phyloP scores from a whole-genome alignment of 2,113 vertebrate genomes.

The Merops nubicus region DNA sequence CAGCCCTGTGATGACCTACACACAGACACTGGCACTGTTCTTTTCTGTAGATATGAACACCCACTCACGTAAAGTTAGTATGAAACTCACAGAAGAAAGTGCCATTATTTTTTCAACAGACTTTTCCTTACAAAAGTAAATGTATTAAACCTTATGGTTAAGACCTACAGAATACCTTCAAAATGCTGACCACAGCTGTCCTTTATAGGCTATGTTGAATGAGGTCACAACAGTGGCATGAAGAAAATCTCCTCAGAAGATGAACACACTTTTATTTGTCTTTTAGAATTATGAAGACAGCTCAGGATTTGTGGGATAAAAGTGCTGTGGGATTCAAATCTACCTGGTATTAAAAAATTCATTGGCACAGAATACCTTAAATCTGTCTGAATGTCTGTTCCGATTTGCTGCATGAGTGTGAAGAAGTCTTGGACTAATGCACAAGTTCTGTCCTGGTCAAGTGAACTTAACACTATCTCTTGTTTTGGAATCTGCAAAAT shows the following conservation, averaged over 20 bases:
- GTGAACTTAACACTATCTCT: neutral
- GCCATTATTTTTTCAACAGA: neutral
- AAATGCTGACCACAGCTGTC: neutral
- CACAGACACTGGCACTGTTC: fast-evolving
- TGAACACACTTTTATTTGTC: neutral
- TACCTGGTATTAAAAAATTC: neutral
- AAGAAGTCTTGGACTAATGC: neutral
- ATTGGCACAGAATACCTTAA: neutral
- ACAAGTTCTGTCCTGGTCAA: neutral
- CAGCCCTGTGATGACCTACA: neutral
- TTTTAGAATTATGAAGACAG: neutral
- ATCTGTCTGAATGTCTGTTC: neutral
- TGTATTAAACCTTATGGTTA: neutral
- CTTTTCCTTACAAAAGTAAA: neutral
- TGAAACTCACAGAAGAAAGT: neutral
- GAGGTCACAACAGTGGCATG: neutral
- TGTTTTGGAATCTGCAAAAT: neutral
- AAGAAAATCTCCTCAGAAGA: neutral
- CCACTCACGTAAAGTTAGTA: neutral
- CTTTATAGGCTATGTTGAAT: neutral
- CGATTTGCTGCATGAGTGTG: neutral
- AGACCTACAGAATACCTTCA: neutral
- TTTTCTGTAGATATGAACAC: neutral
- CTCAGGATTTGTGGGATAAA: neutral
- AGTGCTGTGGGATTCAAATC: neutral